phyloP scores from a whole-genome alignment of 2,888 invertebrate genomes.

The Himalopsyche japonica region DNA sequence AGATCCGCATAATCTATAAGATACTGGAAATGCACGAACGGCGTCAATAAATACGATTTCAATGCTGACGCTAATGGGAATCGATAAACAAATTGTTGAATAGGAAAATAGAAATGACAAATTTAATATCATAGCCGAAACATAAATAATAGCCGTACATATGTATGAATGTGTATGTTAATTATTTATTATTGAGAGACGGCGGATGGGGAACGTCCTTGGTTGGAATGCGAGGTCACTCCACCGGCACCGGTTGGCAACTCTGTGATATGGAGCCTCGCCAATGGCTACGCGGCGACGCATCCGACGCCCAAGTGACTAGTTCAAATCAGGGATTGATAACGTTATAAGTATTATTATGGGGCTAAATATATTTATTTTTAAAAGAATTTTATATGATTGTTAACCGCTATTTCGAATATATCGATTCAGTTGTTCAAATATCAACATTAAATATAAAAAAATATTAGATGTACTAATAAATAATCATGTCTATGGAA shows the following conservation, averaged over 20 bases:
- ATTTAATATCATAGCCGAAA: neutral
- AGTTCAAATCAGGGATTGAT: neutral
- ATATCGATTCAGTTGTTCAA: too few species aligned
- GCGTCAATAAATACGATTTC: neutral
- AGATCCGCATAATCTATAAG: too few species aligned
- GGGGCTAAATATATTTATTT: too few species aligned
- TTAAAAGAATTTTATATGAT: too few species aligned
- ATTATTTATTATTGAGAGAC: neutral
- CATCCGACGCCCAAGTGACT: neutral
- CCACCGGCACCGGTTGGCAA: neutral
- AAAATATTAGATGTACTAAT: too few species aligned
- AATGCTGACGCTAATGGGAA: neutral
- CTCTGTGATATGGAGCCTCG: neutral
- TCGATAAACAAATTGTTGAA: neutral
- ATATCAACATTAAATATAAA: too few species aligned
- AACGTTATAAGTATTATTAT: neutral
- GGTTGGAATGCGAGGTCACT: constrained; percentile 59
- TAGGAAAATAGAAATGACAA: neutral
- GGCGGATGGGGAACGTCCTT: constrained; percentile 52
- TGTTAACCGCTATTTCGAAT: too few species aligned
- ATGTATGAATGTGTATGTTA: neutral
- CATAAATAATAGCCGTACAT: neutral
- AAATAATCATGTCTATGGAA: too few species aligned
- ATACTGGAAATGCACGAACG: neutral
- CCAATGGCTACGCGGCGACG: neutral